Evolutionary conservation across 2,113 vertebrate genomes (phyloP).

Genomic region (Oryzias melastigma): DNA sequence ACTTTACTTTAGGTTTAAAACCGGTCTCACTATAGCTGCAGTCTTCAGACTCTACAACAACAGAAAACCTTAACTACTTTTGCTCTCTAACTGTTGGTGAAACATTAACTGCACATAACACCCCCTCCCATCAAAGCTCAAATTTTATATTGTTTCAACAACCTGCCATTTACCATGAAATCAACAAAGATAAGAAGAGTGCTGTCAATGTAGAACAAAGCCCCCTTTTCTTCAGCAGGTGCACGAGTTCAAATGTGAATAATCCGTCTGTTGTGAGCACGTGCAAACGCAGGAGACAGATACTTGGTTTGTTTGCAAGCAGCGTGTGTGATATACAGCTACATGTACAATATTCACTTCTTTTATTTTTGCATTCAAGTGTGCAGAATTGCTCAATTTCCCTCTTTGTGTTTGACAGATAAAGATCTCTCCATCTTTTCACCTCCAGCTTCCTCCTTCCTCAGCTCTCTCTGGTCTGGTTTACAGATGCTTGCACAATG

Average conservation of each 20-base stretch:
- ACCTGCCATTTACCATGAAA: constrained; percentile 1
- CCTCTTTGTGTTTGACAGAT: constrained; percentile 29
- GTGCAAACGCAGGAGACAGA: constrained; percentile 6
- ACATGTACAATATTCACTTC: background rate
- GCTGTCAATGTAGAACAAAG: background rate
- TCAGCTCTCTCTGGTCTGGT: constrained; percentile 15
- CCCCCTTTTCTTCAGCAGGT: constrained; percentile 29
- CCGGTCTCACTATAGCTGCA: background rate
- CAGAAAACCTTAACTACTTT: background rate
- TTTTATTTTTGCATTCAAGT: constrained; percentile 10
- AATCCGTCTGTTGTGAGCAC: constrained; percentile 31
- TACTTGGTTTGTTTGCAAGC: background rate
- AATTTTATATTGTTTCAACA: background rate
- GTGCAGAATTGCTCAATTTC: constrained; percentile 33
- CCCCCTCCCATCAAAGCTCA: background rate
- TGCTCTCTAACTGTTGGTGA: background rate
- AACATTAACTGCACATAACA: background rate
- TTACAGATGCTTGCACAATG: constrained; percentile 25
- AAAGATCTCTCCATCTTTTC: constrained; percentile 35
- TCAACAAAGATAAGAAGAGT: constrained; percentile 10
- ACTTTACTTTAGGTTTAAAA: constrained; percentile 17
- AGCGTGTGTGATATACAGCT: background rate
- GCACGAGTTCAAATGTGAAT: constrained; percentile 48
- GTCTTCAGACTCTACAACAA: background rate
- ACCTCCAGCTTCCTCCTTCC: constrained; percentile 45